phyloP scores from a whole-genome alignment of 1,140 invertebrate species.

The Pteromalus puparum region DNA sequence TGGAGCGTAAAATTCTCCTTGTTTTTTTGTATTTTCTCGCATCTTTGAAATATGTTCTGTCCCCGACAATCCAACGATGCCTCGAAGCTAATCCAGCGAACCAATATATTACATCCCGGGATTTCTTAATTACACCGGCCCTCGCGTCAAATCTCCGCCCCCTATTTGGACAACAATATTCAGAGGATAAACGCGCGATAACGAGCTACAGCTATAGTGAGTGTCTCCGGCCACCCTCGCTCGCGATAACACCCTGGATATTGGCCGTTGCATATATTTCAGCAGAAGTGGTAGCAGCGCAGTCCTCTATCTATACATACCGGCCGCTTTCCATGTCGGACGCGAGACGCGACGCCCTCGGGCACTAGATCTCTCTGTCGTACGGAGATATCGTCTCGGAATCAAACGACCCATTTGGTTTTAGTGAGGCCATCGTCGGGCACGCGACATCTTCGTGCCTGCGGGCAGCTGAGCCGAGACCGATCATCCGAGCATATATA shows the following conservation, averaged over 20 bases:
- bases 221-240: conserved; percentile 28
- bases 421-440: conserved; percentile 70
- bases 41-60: no score
- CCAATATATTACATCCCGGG: background rate
- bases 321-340: conserved; percentile 53
- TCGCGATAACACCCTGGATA: conserved; percentile 63
- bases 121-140: background rate
- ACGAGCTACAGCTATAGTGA: conserved; percentile 47
- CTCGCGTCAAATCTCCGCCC: background rate
- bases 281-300: conserved; percentile 34
- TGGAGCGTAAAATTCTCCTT: background rate
- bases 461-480: conserved; percentile 56
- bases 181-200: conserved; percentile 43
- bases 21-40: no score
- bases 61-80: no score
- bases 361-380: background rate
- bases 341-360: conserved; percentile 1
- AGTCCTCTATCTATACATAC: conserved; percentile 45
- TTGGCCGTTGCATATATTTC: conserved; percentile 70
- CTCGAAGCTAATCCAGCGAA: no score
- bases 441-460: conserved; percentile 69
- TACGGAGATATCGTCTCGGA: conserved; percentile 70
- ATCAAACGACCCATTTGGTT: conserved; percentile 75
- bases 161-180: conserved; percentile 38
- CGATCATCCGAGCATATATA: conserved; percentile 54